Conservation (phyloP, 2,888 invertebrate species). For the Acholoe squamosa region DNA sequence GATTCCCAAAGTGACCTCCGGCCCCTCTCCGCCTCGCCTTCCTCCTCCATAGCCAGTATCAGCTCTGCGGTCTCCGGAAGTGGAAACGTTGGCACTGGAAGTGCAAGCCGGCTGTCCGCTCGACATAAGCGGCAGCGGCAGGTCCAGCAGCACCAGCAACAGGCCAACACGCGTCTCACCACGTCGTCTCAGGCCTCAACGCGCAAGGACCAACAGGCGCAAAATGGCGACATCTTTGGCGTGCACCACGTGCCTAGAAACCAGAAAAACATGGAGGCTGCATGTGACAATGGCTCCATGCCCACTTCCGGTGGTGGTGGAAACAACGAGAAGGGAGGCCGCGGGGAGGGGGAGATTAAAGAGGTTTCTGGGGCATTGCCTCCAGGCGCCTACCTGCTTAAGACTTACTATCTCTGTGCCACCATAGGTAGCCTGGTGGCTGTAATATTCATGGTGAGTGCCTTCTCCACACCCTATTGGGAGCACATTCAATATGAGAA, state of each 20-base stretch:
- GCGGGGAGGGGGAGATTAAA: background rate
- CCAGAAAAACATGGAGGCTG: background rate
- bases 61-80: background rate
- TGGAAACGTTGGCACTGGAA: background rate
- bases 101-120: background rate
- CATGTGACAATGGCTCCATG: slow-evolving; percentile 36
- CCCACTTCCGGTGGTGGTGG: slow-evolving; percentile 7
- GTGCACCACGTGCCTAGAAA: background rate
- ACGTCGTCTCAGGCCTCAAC: slow-evolving; percentile 35
- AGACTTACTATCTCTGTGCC: slow-evolving; percentile 36
- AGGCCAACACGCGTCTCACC: slow-evolving; percentile 5
- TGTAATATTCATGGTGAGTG: slow-evolving; percentile 39
- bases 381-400: background rate
- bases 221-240: slow-evolving; percentile 55
- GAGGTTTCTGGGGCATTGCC: background rate
- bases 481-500: slow-evolving; percentile 50
- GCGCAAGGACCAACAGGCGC: slow-evolving; percentile 28
- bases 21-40: slow-evolving; percentile 32
- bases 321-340: background rate
- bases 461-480: slow-evolving; percentile 59
- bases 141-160: background rate
- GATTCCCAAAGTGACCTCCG: slow-evolving; percentile 46
- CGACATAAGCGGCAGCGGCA: slow-evolving; percentile 9
- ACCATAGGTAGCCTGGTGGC: slow-evolving; percentile 32
- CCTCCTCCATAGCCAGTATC: background rate